A percentile compares a stretch with the other conserved stretches of the same genome.
Evolutionary conservation across 2,113 vertebrate genomes (phyloP).

Genomic region (Oophaga pumilio): DNA sequence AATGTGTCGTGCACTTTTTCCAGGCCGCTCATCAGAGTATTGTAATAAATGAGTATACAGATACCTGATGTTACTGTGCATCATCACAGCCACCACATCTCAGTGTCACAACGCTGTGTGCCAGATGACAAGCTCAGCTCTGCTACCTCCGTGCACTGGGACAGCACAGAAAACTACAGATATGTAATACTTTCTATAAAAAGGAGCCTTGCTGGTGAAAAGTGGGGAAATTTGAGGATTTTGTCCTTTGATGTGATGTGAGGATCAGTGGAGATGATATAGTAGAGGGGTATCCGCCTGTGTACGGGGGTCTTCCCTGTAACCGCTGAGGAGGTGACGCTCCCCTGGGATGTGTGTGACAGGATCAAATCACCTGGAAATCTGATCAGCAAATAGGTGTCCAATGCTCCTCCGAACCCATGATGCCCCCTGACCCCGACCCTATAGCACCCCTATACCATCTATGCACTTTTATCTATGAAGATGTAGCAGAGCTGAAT

Average conservation of each 20-base stretch:
- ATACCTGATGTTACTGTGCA: too few relatives aligned
- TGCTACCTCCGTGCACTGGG: neutral
- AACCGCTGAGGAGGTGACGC: neutral
- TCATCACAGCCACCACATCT: neutral
- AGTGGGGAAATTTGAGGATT: neutral
- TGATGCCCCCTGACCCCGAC: neutral
- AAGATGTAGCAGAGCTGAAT: neutral
- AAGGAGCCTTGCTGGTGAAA: neutral
- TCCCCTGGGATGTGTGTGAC: constrained; percentile 19
- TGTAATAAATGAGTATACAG: neutral
- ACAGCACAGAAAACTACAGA: too few relatives aligned
- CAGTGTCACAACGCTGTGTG: neutral
- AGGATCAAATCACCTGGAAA: constrained; percentile 29
- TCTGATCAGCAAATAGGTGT: constrained; percentile 3
- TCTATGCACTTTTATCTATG: neutral
- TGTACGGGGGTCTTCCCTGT: neutral
- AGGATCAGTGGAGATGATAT: neutral
- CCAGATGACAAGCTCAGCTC: neutral
- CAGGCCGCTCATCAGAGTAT: neutral
- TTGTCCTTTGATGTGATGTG: neutral
- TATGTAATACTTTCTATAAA: neutral
- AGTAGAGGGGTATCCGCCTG: neutral
- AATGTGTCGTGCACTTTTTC: neutral
- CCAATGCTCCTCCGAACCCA: neutral
- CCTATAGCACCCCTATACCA: neutral